These are phyloP conservation scores for Galerucella pusilla DNA, from an alignment of 2,888 invertebrate species.

Conservation along the genomic window DNA sequence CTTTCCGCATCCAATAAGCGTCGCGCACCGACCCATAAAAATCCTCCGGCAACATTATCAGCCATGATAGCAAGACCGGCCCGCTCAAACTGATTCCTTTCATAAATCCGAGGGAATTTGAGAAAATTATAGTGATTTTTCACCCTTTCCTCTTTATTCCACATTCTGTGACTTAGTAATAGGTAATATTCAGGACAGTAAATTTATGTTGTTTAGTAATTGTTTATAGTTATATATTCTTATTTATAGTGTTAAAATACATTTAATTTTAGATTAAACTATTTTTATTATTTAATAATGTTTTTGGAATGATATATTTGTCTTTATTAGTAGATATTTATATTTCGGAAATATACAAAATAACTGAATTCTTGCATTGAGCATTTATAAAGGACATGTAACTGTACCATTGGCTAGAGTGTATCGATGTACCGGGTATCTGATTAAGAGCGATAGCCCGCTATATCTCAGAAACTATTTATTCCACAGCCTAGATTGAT, in stretches of 20 bases:
- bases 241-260: not conserved
- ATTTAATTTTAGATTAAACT: not conserved
- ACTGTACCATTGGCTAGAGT: too few relatives aligned
- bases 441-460: too few relatives aligned
- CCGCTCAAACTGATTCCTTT: constrained; percentile 60
- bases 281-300: too few relatives aligned
- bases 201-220: constrained; percentile 2
- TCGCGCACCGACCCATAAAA: constrained; percentile 67
- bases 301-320: too few relatives aligned
- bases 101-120: constrained; percentile 59
- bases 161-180: constrained; percentile 51
- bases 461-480: too few relatives aligned
- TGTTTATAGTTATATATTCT: not conserved
- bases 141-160: constrained; percentile 20
- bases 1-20: constrained; percentile 64
- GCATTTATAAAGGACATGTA: too few relatives aligned
- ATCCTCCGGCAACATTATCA: constrained; percentile 66
- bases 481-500: too few relatives aligned
- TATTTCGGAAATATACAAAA: too few relatives aligned
- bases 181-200: constrained; percentile 44
- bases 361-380: too few relatives aligned
- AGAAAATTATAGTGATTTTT: constrained; percentile 48
- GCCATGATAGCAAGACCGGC: constrained; percentile 65
- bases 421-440: too few relatives aligned
- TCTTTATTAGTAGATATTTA: too few relatives aligned